Base-by-base conservation (phyloP, 2,113 vertebrate genomes). In the Antechinus stuartii region DNA sequence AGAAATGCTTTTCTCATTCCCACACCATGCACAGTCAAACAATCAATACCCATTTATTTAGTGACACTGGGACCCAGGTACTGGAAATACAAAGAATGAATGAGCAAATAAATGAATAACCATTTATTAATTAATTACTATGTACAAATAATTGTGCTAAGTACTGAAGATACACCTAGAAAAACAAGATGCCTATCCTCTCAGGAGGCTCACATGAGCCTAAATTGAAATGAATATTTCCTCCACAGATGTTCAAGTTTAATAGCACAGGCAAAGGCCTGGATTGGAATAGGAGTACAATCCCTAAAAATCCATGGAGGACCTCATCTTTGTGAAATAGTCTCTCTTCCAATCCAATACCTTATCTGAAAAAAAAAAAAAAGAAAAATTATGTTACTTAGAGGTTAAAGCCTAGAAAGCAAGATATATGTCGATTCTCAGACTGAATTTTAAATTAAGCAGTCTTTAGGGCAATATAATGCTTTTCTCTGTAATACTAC, bases 361-460 rank as follows among this genome's bases (percentile, higher is more conserved):
- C n/a, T 42, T 42, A 42, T 23, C 16, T 84, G n/a, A 23, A 84
- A 84, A 61, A 52, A 52, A 52, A 52, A 1, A 52, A 49, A 76
- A 84, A 42, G 35, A n/a, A 84, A 84, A 23, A 42, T 42, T 16
- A 42, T 23, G n/a, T 2, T 84, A 8, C 0, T 4, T n/a, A 10
- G 54, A 23, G 8, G 12, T 35, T 7, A 96, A 95, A 91, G 54
- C 89, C 8, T 42, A 56, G 49, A 90, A 35, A 90, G 61, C 9
- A 53, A 1, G 49, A 26, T 47, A 55, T 53, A 6, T 54, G 52
- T 47, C 91, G 50, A 94, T 84, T 96, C 23, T 84, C 42, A 94
- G 96, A 54, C 25, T 52, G 52, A 93, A 54, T 5, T 96, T 90
- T 46, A 68, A 89, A 76, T 68, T 12, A 50, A 95, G 47, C 14